phyloP scores from a whole-genome alignment of 1,140 invertebrate genomes.

The Euwallacea fornicatus region DNA sequence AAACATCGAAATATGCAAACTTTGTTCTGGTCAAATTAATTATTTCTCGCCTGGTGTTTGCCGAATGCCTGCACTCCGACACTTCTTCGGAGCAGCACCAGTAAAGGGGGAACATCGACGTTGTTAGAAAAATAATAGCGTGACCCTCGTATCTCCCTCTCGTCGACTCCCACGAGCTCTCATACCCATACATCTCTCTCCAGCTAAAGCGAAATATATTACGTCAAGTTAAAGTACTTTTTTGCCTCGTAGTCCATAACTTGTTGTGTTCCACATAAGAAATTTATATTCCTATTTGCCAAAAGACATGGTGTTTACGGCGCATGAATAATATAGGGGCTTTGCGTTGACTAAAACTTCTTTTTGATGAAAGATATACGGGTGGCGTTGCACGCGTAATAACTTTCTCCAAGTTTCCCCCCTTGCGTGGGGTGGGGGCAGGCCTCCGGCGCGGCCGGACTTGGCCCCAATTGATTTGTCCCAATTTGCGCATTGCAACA shows the following conservation, averaged over 20 bases:
- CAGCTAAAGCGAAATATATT: slow-evolving; percentile 22
- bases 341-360: slow-evolving; percentile 11
- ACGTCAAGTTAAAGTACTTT: slow-evolving; percentile 32
- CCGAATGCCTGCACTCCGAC: no score
- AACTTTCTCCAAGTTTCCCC: no score
- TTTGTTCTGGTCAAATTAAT: no score
- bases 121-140: no score
- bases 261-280: slow-evolving; percentile 28
- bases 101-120: no score
- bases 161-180: not conserved
- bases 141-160: no score
- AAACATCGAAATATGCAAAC: no score
- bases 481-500: no score
- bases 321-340: slow-evolving; percentile 17
- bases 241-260: slow-evolving; percentile 25
- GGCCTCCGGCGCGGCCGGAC: no score
- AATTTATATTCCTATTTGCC: slow-evolving; percentile 33
- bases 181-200: slow-evolving; percentile 1
- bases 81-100: no score
- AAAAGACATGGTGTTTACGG: slow-evolving; percentile 25
- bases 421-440: no score
- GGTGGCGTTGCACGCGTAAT: not conserved
- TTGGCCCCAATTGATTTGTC: not conserved
- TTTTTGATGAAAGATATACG: slow-evolving; percentile 15
- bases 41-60: no score